Conservation (phyloP, 2,797 vertebrate genomes). For the Furcifer pardalis region DNA sequence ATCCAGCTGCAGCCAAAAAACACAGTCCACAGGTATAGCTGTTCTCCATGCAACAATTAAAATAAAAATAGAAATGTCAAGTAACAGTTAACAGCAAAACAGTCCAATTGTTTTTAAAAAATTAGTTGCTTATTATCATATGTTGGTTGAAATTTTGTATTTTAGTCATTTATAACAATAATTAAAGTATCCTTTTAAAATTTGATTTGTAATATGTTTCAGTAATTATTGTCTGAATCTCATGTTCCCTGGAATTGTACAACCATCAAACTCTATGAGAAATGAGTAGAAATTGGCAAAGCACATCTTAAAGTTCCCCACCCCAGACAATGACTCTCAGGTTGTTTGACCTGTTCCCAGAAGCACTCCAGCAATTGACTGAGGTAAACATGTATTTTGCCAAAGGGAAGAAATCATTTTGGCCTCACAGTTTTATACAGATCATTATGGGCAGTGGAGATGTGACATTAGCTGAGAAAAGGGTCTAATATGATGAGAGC, state of each 20-base stretch:
- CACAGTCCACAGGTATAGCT: not conserved
- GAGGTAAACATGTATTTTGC: too few species aligned
- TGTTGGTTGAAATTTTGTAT: not conserved
- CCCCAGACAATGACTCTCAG: too few species aligned
- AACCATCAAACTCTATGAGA: not conserved
- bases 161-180: not conserved
- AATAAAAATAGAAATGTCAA: not conserved
- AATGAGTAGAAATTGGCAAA: not conserved
- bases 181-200: not conserved
- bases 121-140: not conserved
- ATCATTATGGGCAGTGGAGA: too few species aligned
- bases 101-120: not conserved
- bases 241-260: not conserved
- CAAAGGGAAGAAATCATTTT: too few species aligned
- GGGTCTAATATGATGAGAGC: too few species aligned
- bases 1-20: too few species aligned
- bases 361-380: too few species aligned
- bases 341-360: not conserved
- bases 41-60: not conserved
- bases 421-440: too few species aligned
- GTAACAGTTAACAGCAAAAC: not conserved
- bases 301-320: not conserved
- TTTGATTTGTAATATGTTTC: not conserved
- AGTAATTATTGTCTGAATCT: not conserved
- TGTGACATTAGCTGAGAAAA: too few species aligned